A percentile compares a stretch with the other conserved stretches of the same genome.
Conservation (phyloP, 2,888 invertebrate genomes). For the Agriopis aurantiaria region DNA sequence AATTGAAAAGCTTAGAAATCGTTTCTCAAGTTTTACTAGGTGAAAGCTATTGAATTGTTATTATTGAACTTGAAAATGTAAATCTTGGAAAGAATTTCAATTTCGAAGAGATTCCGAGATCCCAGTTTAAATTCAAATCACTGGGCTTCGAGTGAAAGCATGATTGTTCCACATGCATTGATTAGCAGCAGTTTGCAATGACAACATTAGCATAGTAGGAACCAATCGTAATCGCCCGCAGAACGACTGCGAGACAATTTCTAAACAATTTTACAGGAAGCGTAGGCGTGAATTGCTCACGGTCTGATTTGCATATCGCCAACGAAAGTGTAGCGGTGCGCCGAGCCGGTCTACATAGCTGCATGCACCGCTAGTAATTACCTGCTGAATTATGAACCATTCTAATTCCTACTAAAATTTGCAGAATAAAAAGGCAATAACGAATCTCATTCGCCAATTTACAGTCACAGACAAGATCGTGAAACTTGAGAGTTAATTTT, state of each 20-base stretch:
- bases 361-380: constrained; percentile 53
- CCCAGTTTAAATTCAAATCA: constrained; percentile 18
- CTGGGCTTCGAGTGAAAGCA: constrained; percentile 28
- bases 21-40: constrained; percentile 61
- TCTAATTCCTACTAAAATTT: constrained; percentile 40
- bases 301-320: constrained; percentile 81
- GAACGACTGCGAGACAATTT: constrained; percentile 57
- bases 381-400: constrained; percentile 40
- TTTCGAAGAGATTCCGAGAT: not conserved
- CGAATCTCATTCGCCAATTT: constrained; percentile 38
- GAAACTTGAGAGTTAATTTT: constrained; percentile 52
- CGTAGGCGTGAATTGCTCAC: constrained; percentile 66
- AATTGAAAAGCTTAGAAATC: not conserved
- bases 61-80: constrained; percentile 29
- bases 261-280: constrained; percentile 61
- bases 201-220: constrained; percentile 61
- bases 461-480: constrained; percentile 42
- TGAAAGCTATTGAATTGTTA: constrained; percentile 60
- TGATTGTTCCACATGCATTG: constrained; percentile 31
- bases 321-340: constrained; percentile 79
- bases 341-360: constrained; percentile 67
- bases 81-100: constrained; percentile 14
- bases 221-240: constrained; percentile 59
- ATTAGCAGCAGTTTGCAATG: constrained; percentile 39
- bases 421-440: constrained; percentile 40